Evolutionary conservation across 2,888 invertebrate genomes (phyloP).

Genomic region (Pristionchus exspectatus): DNA sequence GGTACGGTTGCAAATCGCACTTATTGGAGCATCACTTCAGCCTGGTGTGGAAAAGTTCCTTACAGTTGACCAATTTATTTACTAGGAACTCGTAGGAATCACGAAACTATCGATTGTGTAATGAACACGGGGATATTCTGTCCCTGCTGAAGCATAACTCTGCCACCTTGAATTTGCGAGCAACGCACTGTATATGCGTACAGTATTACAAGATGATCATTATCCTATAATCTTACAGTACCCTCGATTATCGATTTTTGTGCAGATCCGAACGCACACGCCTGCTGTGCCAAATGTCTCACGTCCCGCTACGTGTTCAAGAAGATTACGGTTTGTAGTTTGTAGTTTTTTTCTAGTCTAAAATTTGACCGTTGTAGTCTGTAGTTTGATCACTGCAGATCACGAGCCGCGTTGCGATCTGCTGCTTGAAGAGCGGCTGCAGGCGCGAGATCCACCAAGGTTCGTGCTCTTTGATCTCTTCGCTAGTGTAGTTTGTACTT

Average conservation of each 20-base stretch:
- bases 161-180: not conserved
- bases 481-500: not conserved
- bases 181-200: not conserved
- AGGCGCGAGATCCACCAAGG: conserved; percentile 2
- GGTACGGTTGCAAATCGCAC: not conserved
- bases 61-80: too few relatives aligned
- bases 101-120: too few relatives aligned
- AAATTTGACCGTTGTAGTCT: not conserved
- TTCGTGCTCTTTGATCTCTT: not conserved
- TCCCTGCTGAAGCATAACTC: not conserved
- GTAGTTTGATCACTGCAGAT: not conserved
- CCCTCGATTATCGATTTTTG: not conserved
- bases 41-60: too few relatives aligned
- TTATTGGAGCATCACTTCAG: too few relatives aligned
- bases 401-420: not conserved
- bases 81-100: too few relatives aligned
- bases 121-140: too few relatives aligned
- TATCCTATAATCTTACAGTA: too few relatives aligned
- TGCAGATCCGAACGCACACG: conserved; percentile 38
- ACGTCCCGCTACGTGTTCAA: not conserved
- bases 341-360: not conserved
- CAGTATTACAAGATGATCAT: not conserved
- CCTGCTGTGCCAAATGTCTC: conserved; percentile 26
- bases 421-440: conserved; percentile 2
- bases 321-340: not conserved